phyloP scores from a whole-genome alignment of 2,113 vertebrate genomes.

The Micromys minutus region DNA sequence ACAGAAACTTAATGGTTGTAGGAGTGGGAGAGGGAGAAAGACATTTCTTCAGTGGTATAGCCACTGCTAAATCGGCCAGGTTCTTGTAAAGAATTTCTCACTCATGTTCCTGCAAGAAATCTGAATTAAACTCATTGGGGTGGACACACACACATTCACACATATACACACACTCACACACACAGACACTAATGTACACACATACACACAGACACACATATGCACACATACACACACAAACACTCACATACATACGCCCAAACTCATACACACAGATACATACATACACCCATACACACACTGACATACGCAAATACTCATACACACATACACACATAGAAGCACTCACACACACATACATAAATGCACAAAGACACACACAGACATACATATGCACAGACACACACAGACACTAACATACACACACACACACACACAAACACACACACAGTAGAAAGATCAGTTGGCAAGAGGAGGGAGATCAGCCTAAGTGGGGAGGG shows the following conservation, averaged over 20 bases:
- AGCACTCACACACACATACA: neutral
- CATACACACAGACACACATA: neutral
- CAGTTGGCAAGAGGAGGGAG: neutral
- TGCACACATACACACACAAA: neutral
- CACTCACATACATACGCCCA: neutral
- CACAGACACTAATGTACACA: too few relatives aligned
- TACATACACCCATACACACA: rapidly evolving
- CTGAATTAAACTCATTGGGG: neutral
- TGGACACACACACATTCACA: neutral
- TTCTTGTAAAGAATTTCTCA: neutral
- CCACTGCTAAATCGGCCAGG: neutral
- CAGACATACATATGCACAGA: too few relatives aligned
- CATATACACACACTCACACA: neutral
- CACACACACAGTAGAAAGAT: too few relatives aligned
- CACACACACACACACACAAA: neutral
- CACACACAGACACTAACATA: neutral
- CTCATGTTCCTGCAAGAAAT: neutral
- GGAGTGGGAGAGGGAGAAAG: neutral
- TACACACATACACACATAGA: neutral
- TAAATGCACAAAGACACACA: neutral
- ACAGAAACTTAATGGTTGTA: neutral
- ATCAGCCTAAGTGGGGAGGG: neutral
- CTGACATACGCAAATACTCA: neutral
- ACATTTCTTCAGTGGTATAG: neutral
- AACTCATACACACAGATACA: neutral